These are phyloP conservation scores for Agriopis marginaria DNA, from an alignment of 2,888 invertebrate species.

Conservation along the genomic window DNA sequence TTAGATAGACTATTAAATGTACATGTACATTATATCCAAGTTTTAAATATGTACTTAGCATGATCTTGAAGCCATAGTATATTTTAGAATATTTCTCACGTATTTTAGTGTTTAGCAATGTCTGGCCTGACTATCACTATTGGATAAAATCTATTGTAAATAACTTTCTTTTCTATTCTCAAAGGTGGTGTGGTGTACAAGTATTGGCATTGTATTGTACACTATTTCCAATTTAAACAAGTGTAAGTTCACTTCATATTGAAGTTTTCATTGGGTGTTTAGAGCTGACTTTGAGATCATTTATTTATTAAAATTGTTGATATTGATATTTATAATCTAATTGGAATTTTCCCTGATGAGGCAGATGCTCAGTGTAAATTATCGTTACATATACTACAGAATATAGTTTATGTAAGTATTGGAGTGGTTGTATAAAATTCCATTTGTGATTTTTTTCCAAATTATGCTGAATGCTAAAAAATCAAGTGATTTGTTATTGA, in stretches of 20 bases:
- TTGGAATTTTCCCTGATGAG: constrained; percentile 16
- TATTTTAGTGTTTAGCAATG: constrained; percentile 17
- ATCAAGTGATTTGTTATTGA: constrained; percentile 14
- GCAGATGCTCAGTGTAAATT: not conserved
- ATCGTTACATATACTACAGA: not conserved
- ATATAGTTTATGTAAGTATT: constrained; percentile 7
- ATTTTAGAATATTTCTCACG: constrained; percentile 16
- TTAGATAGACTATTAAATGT: constrained; percentile 18
- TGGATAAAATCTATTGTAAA: constrained; percentile 50
- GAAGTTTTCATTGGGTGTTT: constrained; percentile 28
- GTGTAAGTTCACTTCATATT: constrained; percentile 36
- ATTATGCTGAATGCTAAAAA: constrained; percentile 1
- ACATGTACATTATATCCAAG: constrained; percentile 17
- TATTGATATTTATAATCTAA: constrained; percentile 23
- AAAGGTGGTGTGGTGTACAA: constrained; percentile 13
- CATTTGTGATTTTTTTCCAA: constrained; percentile 1
- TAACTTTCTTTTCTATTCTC: constrained; percentile 39
- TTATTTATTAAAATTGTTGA: constrained; percentile 24
- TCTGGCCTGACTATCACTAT: constrained; percentile 37
- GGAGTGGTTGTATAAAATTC: constrained; percentile 14
- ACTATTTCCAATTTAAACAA: constrained; percentile 21
- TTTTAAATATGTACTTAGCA: constrained; percentile 26
- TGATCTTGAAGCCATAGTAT: constrained; percentile 18
- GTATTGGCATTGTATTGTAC: constrained; percentile 26
- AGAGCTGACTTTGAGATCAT: constrained; percentile 14